Percentiles rank a stretch among this genome's conserved stretches.
These are phyloP conservation scores for Nestor notabilis DNA, from an alignment of 2,113 vertebrate genomes.

Conservation along the genomic window DNA sequence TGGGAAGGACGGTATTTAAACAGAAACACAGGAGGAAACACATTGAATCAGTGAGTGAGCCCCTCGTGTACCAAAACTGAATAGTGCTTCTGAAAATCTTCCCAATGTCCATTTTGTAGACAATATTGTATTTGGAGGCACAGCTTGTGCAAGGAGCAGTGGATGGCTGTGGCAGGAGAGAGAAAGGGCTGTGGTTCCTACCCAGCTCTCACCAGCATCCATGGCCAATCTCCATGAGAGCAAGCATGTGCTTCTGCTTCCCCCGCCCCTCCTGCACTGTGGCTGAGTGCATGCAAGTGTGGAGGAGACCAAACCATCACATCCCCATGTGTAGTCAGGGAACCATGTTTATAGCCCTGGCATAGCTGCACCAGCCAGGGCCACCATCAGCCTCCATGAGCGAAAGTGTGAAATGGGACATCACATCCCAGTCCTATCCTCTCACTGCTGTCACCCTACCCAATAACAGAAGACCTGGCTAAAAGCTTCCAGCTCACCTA, in stretches of 20 bases:
- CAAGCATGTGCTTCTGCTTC: neutral
- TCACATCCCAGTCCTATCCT: neutral
- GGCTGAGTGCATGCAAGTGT: fast-evolving
- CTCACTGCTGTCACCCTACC: neutral
- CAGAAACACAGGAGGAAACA: neutral
- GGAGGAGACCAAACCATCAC: fast-evolving
- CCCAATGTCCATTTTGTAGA: neutral
- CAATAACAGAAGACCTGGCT: neutral
- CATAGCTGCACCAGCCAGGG: fast-evolving
- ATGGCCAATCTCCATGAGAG: neutral
- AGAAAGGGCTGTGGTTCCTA: neutral
- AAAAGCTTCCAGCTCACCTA: neutral
- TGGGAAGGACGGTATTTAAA: neutral
- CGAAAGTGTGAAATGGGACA: neutral
- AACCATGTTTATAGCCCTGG: neutral
- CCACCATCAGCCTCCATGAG: fast-evolving
- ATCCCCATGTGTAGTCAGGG: neutral
- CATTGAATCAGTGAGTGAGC: neutral
- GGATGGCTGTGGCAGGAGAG: neutral
- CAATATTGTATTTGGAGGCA: neutral
- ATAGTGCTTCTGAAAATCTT: neutral
- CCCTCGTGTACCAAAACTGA: neutral
- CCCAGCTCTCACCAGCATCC: neutral
- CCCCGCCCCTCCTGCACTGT: neutral
- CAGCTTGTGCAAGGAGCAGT: neutral